Percentiles rank a stretch among this genome's conserved stretches.
phyloP scores from a whole-genome alignment of 2,797 vertebrate species.

The Lutjanus campechanus region DNA sequence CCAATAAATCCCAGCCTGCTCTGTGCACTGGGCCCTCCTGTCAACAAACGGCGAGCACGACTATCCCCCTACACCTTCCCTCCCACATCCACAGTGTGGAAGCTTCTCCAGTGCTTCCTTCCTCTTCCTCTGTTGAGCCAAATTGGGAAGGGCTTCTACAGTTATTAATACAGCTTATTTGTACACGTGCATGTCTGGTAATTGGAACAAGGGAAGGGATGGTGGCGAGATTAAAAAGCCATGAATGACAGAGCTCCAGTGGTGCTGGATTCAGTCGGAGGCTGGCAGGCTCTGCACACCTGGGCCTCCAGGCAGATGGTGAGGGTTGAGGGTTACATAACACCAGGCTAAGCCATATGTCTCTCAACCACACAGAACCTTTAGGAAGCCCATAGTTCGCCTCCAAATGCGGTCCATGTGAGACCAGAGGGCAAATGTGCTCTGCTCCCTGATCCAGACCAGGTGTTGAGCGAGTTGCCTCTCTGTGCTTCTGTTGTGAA shows the following conservation, averaged over 20 bases:
- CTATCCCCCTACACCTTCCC: conserved; percentile 57
- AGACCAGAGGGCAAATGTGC: conserved; percentile 75
- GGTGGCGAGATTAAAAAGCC: conserved; percentile 73
- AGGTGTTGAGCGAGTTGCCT: conserved; percentile 82
- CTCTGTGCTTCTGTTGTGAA: conserved; percentile 68
- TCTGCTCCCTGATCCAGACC: conserved; percentile 80
- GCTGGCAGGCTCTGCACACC: conserved; percentile 84
- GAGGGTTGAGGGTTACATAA: conserved; percentile 86
- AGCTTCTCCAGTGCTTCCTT: conserved; percentile 30
- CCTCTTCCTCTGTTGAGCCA: conserved; percentile 34
- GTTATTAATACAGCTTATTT: conserved; percentile 72
- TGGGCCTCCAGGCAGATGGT: conserved; percentile 88
- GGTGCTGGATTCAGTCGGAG: conserved; percentile 76
- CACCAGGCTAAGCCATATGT: conserved; percentile 86
- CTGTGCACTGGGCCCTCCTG: conserved; percentile 75
- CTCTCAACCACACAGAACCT: conserved; percentile 84
- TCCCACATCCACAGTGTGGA: conserved; percentile 41
- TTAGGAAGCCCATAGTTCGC: conserved; percentile 77
- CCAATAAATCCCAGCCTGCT: conserved; percentile 81
- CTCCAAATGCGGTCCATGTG: conserved; percentile 71
- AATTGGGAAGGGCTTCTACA: conserved; percentile 55
- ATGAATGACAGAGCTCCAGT: conserved; percentile 84
- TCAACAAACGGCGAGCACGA: conserved; percentile 71
- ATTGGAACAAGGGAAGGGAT: conserved; percentile 77
- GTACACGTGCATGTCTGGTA: conserved; percentile 69